Evolutionary conservation across 2,797 vertebrate species (phyloP), one percentile per base, ranked within the genome.

Genomic region (Acipenser transmontanus): DNA sequence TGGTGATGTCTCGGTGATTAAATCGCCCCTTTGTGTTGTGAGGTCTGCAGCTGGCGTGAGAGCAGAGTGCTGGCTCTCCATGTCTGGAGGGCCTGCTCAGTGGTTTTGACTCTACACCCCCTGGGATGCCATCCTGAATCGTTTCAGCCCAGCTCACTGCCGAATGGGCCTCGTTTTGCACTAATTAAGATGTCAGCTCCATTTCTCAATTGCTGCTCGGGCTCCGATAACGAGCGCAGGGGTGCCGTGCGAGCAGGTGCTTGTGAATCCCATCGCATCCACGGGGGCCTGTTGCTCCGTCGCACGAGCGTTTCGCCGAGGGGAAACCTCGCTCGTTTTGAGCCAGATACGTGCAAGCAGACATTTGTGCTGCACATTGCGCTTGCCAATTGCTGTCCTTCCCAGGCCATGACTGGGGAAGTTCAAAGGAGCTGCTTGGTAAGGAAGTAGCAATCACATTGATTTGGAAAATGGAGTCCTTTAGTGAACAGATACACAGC

Each of bases 401-500:
- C 68, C 54, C 64, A 12, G 73, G 73, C 69, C 47, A 71, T 67
- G 70, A 71, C 69, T 69, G 71, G 64, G 62, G 51, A 7, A 69
- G 72, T 80, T 84, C 75, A 81, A 83, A 84, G 74, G 61, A 64
- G 66, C 69, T 66, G 70, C 68, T 76, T 72, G 71, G 71, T 76
- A 81, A 72, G 66, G 59, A 67, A 75, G 68, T 62, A 63, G 70
- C 77, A 76, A 79, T 81, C 76, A 78, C 75, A 74, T 77, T 63
- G 69, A 73, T 78, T 76, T 66, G 50, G 69, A 65, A 68, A 76
- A 81, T 78, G 56, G 69, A 61, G 57, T 64, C 69, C 64, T 72
- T 72, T 54, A 56, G 56, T 17, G 17, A 17, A 17, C 17, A 17
- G 17, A 17, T 17, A 17, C 17, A 17, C 68, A 70, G 70, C 79